Base-by-base conservation (phyloP, 2,113 vertebrate species). In the Fukomys damarensis region DNA sequence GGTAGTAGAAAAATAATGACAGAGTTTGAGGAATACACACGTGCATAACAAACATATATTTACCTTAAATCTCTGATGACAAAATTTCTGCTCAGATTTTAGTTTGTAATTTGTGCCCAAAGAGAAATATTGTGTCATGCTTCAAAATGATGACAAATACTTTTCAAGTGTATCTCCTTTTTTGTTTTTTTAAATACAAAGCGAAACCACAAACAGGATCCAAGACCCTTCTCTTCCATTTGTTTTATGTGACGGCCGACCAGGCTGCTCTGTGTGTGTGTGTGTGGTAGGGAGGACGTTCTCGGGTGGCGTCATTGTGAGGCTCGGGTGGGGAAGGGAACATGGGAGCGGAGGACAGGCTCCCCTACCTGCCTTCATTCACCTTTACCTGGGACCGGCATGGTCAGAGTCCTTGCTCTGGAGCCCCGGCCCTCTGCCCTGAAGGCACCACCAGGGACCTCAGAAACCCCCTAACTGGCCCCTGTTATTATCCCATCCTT, bases 51-150 rank as follows among this genome's bases (percentile, higher is more conserved):
- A 66, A 56, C 35, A 14, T 68, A 30, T 61, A 49, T 35, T 46
- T 65, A 41, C 19, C 7, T 89, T 54, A 85, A 68, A 61, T 74
- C 56, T 61, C 58, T 81, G 49, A 46, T 8, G 56, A 38, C 52
- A 83, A 70, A 88, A 28, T 89, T 83, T 95, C 61, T 89, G 20
- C 19, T 46, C 7, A 66, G 30, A 24, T 59, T 70, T 86, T 49
- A 28, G 7, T 41, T 32, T 82, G n/a, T 13, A 38, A 52, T 86
- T 86, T 86, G n/a, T 68, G 5, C 86, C 98, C 96, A 94, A 97
- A 97, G 98, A 98, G 98, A 98, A 98, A 98, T 98, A 81, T 98
- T 98, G 97, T 97, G 98, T 98, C 97, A 96, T 95, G 92, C n/a
- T 68, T 68, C n/a, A n/a, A n/a, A n/a, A 68, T 68, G 66, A 68